Evolutionary conservation across 2,797 vertebrate species (phyloP), one percentile per base, ranked within the genome.

Genomic region (Neoniphon sammara): DNA sequence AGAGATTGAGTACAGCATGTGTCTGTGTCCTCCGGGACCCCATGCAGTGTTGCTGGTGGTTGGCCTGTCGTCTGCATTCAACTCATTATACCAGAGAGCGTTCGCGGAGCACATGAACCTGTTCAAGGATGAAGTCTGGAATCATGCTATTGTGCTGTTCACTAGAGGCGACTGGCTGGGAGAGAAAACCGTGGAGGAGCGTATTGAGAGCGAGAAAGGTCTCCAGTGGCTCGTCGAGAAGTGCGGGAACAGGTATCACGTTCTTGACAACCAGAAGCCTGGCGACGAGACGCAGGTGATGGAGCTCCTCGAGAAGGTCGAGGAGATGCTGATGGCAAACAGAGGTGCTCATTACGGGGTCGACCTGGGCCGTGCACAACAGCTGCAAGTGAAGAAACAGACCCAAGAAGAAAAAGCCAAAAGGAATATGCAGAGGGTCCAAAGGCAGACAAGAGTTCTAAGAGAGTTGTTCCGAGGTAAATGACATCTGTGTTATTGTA

Each of bases 231-330:
- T 91, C 2, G 55, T 88, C 57, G 76, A 83, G 21, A 77, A 76
- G 72, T 85, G 85, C 76, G 76, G 50, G 23, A 75, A 88, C 73
- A 84, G 75, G 60, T 90, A 84, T 20, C 85, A 91, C 3, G 81
- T 85, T 46, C 25, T 89, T n/a, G 64, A 84, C 44, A 81, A 80
- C 64, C 71, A n/a, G 10, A 23, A 87, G 0, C 0, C 1, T 0
- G 9, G 1, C 4, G 59, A 83, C 36, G 31, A 52, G 17, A 52
- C 8, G 12, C 86, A 87, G 58, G 85, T 85, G 36, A 47, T 68
- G 2, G 76, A 83, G 30, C 82, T 91, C 5, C 46, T 89, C 0
- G 49, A 82, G 64, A 91, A 90, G 57, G 83, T 87, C 1, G 86
- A 88, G 57, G 84, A 86, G 55, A 86, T 88, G 87, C 70, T 80